Conservation (phyloP, 2,113 vertebrate genomes). For the Pelecanoides urinatrix region DNA sequence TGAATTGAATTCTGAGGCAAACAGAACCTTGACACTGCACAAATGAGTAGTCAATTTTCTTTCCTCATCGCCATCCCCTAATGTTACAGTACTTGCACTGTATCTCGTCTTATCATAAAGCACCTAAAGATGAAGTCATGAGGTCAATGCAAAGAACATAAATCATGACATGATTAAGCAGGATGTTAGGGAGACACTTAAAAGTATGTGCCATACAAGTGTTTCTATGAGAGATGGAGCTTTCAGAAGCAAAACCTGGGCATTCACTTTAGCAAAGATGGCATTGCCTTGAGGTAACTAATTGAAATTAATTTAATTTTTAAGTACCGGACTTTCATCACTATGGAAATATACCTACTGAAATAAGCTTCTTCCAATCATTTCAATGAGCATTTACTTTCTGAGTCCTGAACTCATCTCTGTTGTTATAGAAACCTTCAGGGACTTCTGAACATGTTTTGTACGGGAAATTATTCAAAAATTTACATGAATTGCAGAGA, state of each 20-base stretch:
- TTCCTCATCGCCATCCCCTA: background rate
- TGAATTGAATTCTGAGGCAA: background rate
- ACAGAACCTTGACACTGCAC: background rate
- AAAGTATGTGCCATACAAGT: background rate
- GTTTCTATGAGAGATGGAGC: background rate
- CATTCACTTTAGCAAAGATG: background rate
- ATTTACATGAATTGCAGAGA: background rate
- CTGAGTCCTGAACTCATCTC: background rate
- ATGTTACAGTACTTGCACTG: background rate
- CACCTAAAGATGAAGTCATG: background rate
- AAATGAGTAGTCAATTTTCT: background rate
- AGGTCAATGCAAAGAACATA: background rate
- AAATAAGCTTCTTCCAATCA: background rate
- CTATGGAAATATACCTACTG: background rate
- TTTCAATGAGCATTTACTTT: background rate
- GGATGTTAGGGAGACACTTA: background rate
- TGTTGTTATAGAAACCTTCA: background rate
- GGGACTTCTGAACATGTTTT: background rate
- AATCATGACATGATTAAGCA: background rate
- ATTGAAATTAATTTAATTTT: background rate
- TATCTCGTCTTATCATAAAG: background rate
- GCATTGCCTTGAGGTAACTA: background rate
- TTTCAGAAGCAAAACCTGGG: background rate
- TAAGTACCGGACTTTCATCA: background rate
- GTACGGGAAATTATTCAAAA: background rate